Conservation (phyloP, 2,797 vertebrate genomes). For the Gymnocypris eckloni region DNA sequence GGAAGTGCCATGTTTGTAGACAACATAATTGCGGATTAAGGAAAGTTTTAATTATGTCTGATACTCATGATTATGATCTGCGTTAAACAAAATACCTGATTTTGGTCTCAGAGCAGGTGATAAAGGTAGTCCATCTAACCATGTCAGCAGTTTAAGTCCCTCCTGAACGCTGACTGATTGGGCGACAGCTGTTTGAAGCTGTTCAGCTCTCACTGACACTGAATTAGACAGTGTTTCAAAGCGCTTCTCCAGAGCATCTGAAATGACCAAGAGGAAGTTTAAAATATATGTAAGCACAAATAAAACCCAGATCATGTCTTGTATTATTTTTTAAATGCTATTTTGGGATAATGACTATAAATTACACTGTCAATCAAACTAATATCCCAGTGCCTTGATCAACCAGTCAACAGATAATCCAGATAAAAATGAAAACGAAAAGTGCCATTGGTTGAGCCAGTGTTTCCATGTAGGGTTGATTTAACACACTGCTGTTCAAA, state of each 20-base stretch:
- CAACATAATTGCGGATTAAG: background rate
- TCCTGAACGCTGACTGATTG: conserved; percentile 96
- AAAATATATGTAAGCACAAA: background rate
- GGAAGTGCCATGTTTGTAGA: background rate
- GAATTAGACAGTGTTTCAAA: conserved; percentile 86
- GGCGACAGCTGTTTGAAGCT: conserved; percentile 93
- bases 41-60: background rate
- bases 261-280: conserved; percentile 11
- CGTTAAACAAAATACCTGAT: conserved; percentile 76
- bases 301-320: background rate
- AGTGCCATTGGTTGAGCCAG: background rate
- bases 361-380: background rate
- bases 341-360: background rate
- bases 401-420: background rate
- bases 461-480: background rate
- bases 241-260: conserved; percentile 84
- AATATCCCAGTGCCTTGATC: background rate
- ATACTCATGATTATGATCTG: background rate
- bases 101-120: conserved; percentile 86
- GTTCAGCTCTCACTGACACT: conserved; percentile 84
- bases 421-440: background rate
- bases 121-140: conserved; percentile 84
- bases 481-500: background rate
- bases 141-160: conserved; percentile 88
- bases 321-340: background rate